A percentile compares a stretch with the other conserved stretches of the same genome.
Evolutionary conservation across 1,140 invertebrate genomes (phyloP).

Genomic region (Rhyzopertha dominica): DNA sequence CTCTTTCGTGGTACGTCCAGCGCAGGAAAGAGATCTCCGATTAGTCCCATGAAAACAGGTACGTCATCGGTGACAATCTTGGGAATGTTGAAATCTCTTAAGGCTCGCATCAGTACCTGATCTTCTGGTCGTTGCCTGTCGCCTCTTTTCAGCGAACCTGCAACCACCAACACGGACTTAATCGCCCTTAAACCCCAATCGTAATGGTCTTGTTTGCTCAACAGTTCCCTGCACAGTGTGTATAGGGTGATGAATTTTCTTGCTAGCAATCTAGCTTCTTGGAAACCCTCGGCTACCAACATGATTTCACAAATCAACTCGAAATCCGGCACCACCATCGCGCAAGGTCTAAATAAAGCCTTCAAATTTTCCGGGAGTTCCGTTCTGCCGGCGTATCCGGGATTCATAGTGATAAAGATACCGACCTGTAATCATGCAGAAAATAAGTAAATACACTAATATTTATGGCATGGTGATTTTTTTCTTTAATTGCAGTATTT

Average conservation of each 20-base stretch:
- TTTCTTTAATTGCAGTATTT: too few species aligned
- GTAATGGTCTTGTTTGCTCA: slow-evolving; percentile 93
- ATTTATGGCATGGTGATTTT: background rate
- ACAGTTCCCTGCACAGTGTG: slow-evolving; percentile 77
- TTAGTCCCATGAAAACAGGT: slow-evolving; percentile 87
- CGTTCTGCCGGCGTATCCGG: slow-evolving; percentile 77
- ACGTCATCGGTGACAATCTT: slow-evolving; percentile 89
- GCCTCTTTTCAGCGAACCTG: slow-evolving; percentile 69
- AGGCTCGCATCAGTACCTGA: slow-evolving; percentile 75
- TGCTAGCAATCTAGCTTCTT: slow-evolving; percentile 79
- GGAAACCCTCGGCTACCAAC: slow-evolving; percentile 88
- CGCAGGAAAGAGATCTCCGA: slow-evolving; percentile 83
- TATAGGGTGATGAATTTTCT: slow-evolving; percentile 90
- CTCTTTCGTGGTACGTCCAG: slow-evolving; percentile 81
- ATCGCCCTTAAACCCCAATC: slow-evolving; percentile 92
- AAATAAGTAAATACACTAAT: background rate
- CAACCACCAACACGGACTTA: slow-evolving; percentile 88
- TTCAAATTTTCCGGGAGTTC: slow-evolving; percentile 66
- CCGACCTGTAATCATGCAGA: slow-evolving; percentile 58
- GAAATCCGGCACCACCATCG: slow-evolving; percentile 93
- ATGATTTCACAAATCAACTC: slow-evolving; percentile 92
- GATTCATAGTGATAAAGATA: slow-evolving; percentile 95
- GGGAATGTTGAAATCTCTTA: slow-evolving; percentile 89
- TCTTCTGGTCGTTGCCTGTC: slow-evolving; percentile 67
- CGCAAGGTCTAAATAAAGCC: slow-evolving; percentile 76